A percentile compares a stretch with the other conserved stretches of the same genome.
phyloP scores from a whole-genome alignment of 2,113 vertebrate genomes.

The Anthoscopus minutus region DNA sequence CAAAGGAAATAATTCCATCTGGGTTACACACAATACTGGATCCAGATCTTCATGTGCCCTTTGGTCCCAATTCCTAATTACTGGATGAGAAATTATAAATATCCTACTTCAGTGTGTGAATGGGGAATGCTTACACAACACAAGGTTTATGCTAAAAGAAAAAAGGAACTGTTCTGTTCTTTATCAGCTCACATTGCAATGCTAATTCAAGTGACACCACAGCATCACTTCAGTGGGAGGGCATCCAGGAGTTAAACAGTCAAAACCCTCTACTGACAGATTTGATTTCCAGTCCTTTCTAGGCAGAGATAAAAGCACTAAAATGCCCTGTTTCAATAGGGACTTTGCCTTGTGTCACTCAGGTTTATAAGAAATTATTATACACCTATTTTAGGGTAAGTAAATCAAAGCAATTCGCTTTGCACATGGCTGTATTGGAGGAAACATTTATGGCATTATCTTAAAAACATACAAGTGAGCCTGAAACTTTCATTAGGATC shows the following conservation, averaged over 20 bases:
- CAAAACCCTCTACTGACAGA: neutral
- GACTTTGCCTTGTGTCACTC: neutral
- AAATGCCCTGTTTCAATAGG: neutral
- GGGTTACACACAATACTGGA: neutral
- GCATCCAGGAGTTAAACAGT: neutral
- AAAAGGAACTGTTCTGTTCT: neutral
- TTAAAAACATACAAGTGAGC: neutral
- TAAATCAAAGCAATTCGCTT: slow-evolving; percentile 10
- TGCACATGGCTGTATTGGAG: neutral
- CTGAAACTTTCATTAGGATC: neutral
- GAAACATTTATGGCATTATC: neutral
- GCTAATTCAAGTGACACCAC: neutral
- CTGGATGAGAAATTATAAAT: neutral
- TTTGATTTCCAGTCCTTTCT: neutral
- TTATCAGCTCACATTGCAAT: neutral
- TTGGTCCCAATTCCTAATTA: neutral
- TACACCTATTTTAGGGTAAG: neutral
- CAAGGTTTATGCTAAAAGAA: neutral
- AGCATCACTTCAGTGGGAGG: neutral
- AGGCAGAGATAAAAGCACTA: neutral
- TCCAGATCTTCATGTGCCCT: neutral
- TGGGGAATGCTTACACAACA: no score
- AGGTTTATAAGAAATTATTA: neutral
- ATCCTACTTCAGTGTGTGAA: neutral
- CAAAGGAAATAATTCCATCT: neutral